Conservation (phyloP, 1,140 invertebrate genomes). For the Tetraneura akinire region DNA sequence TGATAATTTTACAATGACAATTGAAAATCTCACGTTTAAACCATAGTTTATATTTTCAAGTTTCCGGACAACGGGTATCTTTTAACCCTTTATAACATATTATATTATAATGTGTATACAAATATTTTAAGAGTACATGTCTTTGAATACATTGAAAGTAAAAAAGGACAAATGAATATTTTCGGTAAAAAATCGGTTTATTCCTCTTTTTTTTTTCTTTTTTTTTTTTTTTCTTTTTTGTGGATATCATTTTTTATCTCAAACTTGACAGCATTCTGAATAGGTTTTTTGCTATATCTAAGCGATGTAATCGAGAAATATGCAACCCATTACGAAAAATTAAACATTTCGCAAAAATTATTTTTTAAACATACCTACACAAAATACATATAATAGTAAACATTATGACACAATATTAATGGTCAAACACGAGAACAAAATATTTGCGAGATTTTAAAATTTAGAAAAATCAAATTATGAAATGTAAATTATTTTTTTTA, state of each 20-base stretch:
- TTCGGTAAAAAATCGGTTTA: background rate
- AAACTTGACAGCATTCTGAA: background rate
- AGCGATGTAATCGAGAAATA: background rate
- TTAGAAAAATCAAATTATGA: too few species aligned
- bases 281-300: background rate
- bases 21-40: background rate
- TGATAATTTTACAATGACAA: background rate
- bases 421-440: too few species aligned
- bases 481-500: too few species aligned
- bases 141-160: constrained; percentile 4
- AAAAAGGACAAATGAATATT: constrained; percentile 28
- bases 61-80: background rate
- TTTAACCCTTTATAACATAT: background rate
- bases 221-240: too few species aligned
- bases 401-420: too few species aligned
- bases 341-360: too few species aligned
- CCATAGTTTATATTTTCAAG: background rate
- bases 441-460: too few species aligned
- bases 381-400: too few species aligned
- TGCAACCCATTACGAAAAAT: too few species aligned
- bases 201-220: too few species aligned
- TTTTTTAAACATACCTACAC: too few species aligned
- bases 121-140: background rate
- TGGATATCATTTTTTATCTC: constrained; percentile 7
- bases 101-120: background rate